Conservation (phyloP, 2,888 invertebrate genomes). For the Pyrocoelia pectoralis region DNA sequence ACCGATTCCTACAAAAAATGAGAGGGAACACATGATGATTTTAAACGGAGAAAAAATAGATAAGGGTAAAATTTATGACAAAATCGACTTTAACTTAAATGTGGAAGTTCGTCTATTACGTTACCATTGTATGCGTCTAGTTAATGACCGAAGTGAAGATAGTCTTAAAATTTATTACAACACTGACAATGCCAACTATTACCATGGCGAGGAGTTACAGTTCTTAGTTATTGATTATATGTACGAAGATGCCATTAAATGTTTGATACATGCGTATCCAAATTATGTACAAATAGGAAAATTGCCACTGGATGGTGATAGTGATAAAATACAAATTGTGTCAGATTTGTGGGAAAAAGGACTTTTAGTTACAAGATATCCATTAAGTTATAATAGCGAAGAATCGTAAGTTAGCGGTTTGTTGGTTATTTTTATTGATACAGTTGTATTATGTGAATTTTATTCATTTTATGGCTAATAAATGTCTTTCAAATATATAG, state of each 20-base stretch:
- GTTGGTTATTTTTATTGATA: no score
- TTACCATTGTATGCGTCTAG: slow-evolving; percentile 65
- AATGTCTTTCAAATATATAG: no score
- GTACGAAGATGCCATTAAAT: slow-evolving; percentile 74
- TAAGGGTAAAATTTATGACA: slow-evolving; percentile 65
- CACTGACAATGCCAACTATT: slow-evolving; percentile 84
- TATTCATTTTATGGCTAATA: neutral
- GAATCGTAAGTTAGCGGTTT: no score
- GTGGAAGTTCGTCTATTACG: slow-evolving; percentile 68
- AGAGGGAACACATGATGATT: slow-evolving; percentile 74
- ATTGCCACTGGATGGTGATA: slow-evolving; percentile 71
- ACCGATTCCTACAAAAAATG: slow-evolving; percentile 74
- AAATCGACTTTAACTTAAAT: slow-evolving; percentile 71
- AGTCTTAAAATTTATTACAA: slow-evolving; percentile 80
- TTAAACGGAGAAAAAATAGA: slow-evolving; percentile 76
- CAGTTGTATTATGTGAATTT: neutral
- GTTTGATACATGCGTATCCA: slow-evolving; percentile 79
- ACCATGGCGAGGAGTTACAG: slow-evolving; percentile 82
- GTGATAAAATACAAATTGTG: slow-evolving; percentile 73
- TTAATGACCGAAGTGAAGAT: slow-evolving; percentile 70
- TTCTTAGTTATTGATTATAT: slow-evolving; percentile 77
- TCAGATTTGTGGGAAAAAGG: slow-evolving; percentile 85
- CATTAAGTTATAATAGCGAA: slow-evolving; percentile 54
- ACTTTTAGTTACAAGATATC: slow-evolving; percentile 76
- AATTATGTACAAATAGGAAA: slow-evolving; percentile 75